A percentile compares a stretch with the other conserved stretches of the same genome.
phyloP scores from a whole-genome alignment of 2,797 vertebrate species.

The Meriones psammophilus region DNA sequence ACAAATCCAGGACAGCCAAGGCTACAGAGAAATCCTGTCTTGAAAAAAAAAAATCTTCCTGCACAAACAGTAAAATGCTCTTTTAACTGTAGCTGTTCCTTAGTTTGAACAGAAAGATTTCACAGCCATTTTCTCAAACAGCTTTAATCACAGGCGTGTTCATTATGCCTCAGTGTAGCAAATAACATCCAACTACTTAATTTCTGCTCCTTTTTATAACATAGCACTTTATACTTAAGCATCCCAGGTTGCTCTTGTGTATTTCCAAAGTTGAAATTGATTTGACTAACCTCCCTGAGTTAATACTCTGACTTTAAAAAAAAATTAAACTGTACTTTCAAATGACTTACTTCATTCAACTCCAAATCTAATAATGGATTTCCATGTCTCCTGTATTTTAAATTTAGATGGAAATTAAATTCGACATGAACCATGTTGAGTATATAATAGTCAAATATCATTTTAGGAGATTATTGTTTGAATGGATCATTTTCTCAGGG shows the following conservation, averaged over 20 bases:
- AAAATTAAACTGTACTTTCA: conserved; percentile 80
- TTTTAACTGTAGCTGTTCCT: conserved; percentile 75
- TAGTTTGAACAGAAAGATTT: conserved; percentile 76
- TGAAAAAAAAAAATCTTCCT: conserved; percentile 19
- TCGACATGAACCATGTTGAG: conserved; percentile 63
- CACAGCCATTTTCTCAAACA: conserved; percentile 77
- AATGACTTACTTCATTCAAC: conserved; percentile 78
- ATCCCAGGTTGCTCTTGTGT: conserved; percentile 53
- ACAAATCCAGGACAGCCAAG: too few species aligned
- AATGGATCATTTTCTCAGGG: conserved; percentile 79
- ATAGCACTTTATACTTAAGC: conserved; percentile 66
- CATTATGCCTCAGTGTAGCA: conserved; percentile 81
- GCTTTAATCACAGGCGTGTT: conserved; percentile 78
- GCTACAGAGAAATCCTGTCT: neutral
- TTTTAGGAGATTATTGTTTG: conserved; percentile 81
- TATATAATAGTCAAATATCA: conserved; percentile 81
- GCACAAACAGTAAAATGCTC: conserved; percentile 45
- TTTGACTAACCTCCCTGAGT: conserved; percentile 62
- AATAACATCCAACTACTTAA: conserved; percentile 78
- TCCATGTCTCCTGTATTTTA: conserved; percentile 76
- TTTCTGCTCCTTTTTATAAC: conserved; percentile 71
- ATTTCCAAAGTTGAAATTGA: conserved; percentile 69
- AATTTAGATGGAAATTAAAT: conserved; percentile 83
- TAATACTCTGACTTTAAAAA: conserved; percentile 76
- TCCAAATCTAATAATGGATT: conserved; percentile 82